Base-by-base conservation (phyloP, 2,797 vertebrate genomes). In the Picus viridis region DNA sequence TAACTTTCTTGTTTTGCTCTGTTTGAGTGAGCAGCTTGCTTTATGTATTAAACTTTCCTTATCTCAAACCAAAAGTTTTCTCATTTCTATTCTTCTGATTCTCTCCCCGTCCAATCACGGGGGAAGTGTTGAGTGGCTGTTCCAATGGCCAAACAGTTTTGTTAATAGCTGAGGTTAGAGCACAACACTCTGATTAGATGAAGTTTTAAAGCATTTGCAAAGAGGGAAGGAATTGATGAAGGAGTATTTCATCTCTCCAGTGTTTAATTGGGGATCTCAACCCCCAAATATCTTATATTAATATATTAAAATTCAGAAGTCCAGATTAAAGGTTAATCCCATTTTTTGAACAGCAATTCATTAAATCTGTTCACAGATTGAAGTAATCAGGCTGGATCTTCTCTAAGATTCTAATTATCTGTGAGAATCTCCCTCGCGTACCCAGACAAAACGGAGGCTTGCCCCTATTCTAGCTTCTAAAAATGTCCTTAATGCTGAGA, bases 51-150 rank as follows among this genome's bases (percentile, higher is more conserved):
- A 64, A 41, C 15, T 47, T 70, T 63, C 18, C 39, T 70, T 63
- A 41, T 49, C 18, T 57, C 39, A 56, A 29, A 6, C 3, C 14
- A 63, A 2, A 1, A 57, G 1, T 34, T 61, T 84, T 45, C n/a
- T 85, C 43, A 22, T 22, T 51, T 70, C 5, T 43, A 43, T 43
- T 43, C 41, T 43, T 43, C 16, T 43, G 41, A 43, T 43, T 43
- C 41, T 43, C 41, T 43, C 41, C 18, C 8, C 10, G 41, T 43
- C 10, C 24, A 15, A 7, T 19, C 41, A 16, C 5, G 30, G 2
- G 7, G 7, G 13, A 5, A 32, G 9, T 8, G 16, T n/a, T 1
- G 7, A 62, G 7, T 45, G 2, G 19, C 13, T 41, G 12, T 9
- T 43, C 6, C 41, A 43, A 12, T 30, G 41, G 22, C 41, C 41